Evolutionary conservation across 1,140 invertebrate species (phyloP), one percentile per base, ranked within the genome.

Genomic region (Protaetia brevitarsis): DNA sequence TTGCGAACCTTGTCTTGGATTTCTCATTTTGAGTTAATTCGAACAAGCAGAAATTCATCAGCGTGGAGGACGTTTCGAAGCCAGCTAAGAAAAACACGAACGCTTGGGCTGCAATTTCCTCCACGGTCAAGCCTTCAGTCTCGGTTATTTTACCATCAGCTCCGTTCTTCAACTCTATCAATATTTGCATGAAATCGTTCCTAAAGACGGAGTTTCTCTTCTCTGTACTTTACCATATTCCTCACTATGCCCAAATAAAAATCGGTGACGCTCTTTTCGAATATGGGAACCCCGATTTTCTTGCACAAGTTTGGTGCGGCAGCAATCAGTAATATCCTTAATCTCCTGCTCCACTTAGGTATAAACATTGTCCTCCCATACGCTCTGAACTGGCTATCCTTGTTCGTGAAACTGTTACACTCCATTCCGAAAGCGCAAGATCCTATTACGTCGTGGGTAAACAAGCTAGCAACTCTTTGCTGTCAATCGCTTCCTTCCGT

Each of bases 31-130:
- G 45, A 0, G 81, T 79, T 2, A 84, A 58, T 61, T 81, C 73
- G 68, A 83, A 85, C 1, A 83, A 62, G 0, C 79, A 74, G 68
- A 79, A 81, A 19, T 75, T 76, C 36, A 81, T 74, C 1, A 78
- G 76, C 5, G 65, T 66, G 2, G 65, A 82, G 0, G 85, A 85
- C 0, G 86, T 87, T 45, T 89, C 86, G 68, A 81, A 86, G 7
- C 83, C 83, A 56, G 83, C 86, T 7, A 86, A 70, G 51, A 87
- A 81, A 73, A 87, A 86, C 0, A 85, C 69, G 30, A 86, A 78
- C 4, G 80, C 77, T 68, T 86, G 84, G 5, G 83, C 82, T 1
- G 78, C 75, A 16, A 85, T 70, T 57, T 79, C 66, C 41, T 78
- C 74, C 10, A 78, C 26, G 3, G 68, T 69, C 27, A 67, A 51